Percentiles rank a stretch among this genome's conserved stretches.
Conservation (phyloP, 2,888 invertebrate species). For the Synanthedon formicaeformis region DNA sequence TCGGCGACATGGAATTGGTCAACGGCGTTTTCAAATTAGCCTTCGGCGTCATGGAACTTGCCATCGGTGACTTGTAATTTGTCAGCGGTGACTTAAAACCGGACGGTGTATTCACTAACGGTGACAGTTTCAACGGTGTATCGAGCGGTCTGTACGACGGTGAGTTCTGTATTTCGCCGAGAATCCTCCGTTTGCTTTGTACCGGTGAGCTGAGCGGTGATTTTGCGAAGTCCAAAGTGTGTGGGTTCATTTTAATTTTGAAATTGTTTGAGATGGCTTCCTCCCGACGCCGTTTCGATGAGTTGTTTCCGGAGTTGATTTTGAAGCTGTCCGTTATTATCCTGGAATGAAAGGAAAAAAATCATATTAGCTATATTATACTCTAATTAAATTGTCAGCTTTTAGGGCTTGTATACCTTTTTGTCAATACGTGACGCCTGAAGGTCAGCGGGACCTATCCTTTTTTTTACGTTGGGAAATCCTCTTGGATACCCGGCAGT, state of each 20-base stretch:
- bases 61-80: no score
- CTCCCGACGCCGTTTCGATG: constrained; percentile 50
- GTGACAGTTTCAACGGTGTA: background rate
- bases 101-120: background rate
- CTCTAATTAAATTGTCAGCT: no score
- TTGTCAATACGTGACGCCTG: no score
- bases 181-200: constrained; percentile 4
- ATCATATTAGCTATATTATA: no score
- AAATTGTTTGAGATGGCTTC: constrained; percentile 41
- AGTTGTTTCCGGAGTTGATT: constrained; percentile 61
- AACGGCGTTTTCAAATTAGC: no score
- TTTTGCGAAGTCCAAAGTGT: constrained; percentile 39
- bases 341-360: constrained; percentile 35
- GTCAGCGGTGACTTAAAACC: background rate
- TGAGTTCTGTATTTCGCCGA: constrained; percentile 11
- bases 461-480: no score
- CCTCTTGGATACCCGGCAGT: no score
- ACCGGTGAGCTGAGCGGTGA: constrained; percentile 13
- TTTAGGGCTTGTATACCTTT: no score
- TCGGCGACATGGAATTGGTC: background rate
- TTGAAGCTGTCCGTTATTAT: constrained; percentile 66
- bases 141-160: constrained; percentile 6
- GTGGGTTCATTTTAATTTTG: constrained; percentile 54
- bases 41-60: background rate
- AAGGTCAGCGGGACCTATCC: no score